A percentile compares a stretch with the other conserved stretches of the same genome.
Evolutionary conservation across 2,888 invertebrate genomes (phyloP).

Genomic region (Epirrita christyi): DNA sequence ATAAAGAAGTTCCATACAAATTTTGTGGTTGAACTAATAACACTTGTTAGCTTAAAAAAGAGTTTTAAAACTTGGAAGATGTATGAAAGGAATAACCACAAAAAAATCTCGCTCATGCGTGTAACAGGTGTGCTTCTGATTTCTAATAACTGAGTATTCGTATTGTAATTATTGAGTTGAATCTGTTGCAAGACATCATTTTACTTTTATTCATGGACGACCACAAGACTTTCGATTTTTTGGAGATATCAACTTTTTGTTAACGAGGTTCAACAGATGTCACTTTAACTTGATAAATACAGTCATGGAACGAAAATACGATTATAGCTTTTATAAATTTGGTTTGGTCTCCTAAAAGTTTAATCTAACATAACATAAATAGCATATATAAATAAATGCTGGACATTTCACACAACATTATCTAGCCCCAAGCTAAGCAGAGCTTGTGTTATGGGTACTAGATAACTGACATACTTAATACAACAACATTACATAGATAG

Average conservation of each 20-base stretch:
- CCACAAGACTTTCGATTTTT: slow-evolving; percentile 70
- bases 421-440: too few relatives aligned
- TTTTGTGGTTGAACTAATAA: slow-evolving; percentile 81
- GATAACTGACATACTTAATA: too few relatives aligned
- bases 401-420: too few relatives aligned
- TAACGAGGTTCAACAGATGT: slow-evolving; percentile 31
- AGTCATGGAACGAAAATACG: neutral
- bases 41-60: slow-evolving; percentile 76
- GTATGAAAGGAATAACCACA: slow-evolving; percentile 79
- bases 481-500: too few relatives aligned
- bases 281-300: slow-evolving; percentile 18
- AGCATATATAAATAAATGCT: too few relatives aligned
- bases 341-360: neutral
- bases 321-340: neutral
- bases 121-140: slow-evolving; percentile 77
- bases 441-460: too few relatives aligned
- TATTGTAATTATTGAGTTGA: slow-evolving; percentile 62
- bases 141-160: slow-evolving; percentile 70
- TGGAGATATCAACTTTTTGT: slow-evolving; percentile 39
- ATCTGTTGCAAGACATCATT: slow-evolving; percentile 54
- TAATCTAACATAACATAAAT: too few relatives aligned
- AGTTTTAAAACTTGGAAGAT: slow-evolving; percentile 61
- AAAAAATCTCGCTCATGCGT: slow-evolving; percentile 70
- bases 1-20: slow-evolving; percentile 70
- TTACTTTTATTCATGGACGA: slow-evolving; percentile 58